Conservation (phyloP, 2,797 vertebrate species). For the Propithecus perrieri region DNA sequence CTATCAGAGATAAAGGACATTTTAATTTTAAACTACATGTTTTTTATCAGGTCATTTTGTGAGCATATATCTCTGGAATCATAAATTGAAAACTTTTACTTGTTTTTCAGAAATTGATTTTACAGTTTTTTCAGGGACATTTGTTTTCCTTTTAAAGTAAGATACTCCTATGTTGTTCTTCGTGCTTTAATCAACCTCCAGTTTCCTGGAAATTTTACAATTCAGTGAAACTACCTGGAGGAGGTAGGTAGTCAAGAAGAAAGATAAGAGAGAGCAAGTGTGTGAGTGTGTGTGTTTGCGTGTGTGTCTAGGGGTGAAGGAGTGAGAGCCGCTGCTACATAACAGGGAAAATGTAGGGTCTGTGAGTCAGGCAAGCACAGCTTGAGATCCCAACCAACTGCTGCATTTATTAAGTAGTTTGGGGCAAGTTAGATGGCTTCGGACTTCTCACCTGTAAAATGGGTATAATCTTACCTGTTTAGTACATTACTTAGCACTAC, state of each 20-base stretch:
- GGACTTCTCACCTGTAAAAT: neutral
- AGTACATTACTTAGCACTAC: neutral
- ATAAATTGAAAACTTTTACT: neutral
- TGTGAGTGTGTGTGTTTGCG: neutral
- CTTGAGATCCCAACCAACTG: neutral
- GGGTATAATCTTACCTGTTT: neutral
- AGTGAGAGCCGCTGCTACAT: neutral
- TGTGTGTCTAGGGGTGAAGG: neutral
- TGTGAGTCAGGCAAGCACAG: neutral
- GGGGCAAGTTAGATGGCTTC: neutral
- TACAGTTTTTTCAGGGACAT: neutral
- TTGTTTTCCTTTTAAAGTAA: neutral
- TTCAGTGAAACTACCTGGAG: neutral
- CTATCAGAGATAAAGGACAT: neutral
- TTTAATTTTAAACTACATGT: neutral
- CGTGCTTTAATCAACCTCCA: neutral
- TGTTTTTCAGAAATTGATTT: constrained; percentile 30
- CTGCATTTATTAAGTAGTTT: neutral
- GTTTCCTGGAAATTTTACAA: neutral
- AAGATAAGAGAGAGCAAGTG: neutral
- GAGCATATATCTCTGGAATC: neutral
- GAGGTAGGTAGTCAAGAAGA: neutral
- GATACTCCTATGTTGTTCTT: neutral
- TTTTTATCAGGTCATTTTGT: constrained; percentile 4
- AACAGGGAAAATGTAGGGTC: neutral